These are phyloP conservation scores for Cistogaster globosa DNA, from an alignment of 2,888 invertebrate genomes.

Conservation along the genomic window DNA sequence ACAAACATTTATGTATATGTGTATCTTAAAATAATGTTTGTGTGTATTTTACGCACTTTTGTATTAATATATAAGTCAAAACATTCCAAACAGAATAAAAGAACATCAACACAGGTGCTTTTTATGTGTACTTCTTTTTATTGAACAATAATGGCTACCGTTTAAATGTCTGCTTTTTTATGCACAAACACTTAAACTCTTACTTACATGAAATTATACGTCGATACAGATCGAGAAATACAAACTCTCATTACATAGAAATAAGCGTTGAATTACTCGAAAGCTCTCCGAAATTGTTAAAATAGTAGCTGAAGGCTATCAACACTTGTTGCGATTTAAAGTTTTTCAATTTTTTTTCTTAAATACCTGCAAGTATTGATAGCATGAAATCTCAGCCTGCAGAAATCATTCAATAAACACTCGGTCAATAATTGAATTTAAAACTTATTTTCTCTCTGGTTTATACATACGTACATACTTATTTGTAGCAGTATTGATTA, in stretches of 20 bases:
- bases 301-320: too few relatives aligned
- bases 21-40: background rate
- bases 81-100: background rate
- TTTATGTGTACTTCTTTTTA: constrained; percentile 22
- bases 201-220: background rate
- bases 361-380: too few relatives aligned
- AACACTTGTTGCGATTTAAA: too few relatives aligned
- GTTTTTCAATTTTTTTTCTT: too few relatives aligned
- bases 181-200: constrained; percentile 7
- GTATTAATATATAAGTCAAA: too few relatives aligned
- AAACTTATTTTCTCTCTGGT: background rate
- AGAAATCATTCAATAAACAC: too few relatives aligned
- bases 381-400: too few relatives aligned
- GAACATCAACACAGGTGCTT: background rate
- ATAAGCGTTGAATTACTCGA: too few relatives aligned
- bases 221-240: background rate
- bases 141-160: constrained; percentile 42
- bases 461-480: constrained; percentile 7
- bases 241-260: background rate
- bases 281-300: too few relatives aligned
- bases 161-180: constrained; percentile 35
- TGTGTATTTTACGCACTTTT: background rate
- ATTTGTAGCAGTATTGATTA: constrained; percentile 47
- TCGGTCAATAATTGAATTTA: background rate
- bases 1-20: too few relatives aligned